Evolutionary conservation across 2,797 vertebrate genomes (phyloP), one percentile per base, ranked within the genome.

Genomic region (Helicolenus hilgendorfi): DNA sequence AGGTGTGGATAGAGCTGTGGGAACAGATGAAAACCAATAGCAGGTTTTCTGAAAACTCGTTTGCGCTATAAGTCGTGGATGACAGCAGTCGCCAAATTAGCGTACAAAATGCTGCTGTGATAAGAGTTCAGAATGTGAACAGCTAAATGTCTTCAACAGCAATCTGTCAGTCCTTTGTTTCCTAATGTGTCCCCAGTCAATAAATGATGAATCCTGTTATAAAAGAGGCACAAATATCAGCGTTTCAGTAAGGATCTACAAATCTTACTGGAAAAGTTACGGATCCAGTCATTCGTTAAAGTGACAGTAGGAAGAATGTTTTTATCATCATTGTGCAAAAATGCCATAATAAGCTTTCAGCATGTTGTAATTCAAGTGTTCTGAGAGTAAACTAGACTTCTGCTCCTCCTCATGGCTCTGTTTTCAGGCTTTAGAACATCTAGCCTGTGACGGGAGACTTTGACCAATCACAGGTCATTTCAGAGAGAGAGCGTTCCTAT

Each of bases 1-100:
- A 96, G 96, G 93, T 96, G 94, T 91, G 91, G 92, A 94, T 94
- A 63, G 94, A 94, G 93, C 91, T 79, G 88, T 90, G 92, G 88
- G 92, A 96, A 72, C 90, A 90, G 83, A 94, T 92, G 86, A 93
- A 71, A 95, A 89, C 89, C 36, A 74, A 94, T 93, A 85, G 83
- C 72, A 74, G 82, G 69, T 72, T 92, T 87, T 89, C 86, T 89
- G 92, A 77, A 85, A 93, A 91, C 88, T 45, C 84, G 91, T 86
- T 85, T 70, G 77, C 13, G 35, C 56, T 31, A 29, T 55, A 71
- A 65, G 76, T 89, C 8, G 11, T 11, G 67, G 89, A 85, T 84
- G 91, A 89, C 83, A 82, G 80, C 58, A 49, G 45, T 55, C 45
- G 45, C 27, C 68, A 71, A 77, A 85, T 90, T 72, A 83, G 86